Evolutionary conservation across 2,797 vertebrate genomes (phyloP).

Genomic region (Gymnodraco acuticeps): DNA sequence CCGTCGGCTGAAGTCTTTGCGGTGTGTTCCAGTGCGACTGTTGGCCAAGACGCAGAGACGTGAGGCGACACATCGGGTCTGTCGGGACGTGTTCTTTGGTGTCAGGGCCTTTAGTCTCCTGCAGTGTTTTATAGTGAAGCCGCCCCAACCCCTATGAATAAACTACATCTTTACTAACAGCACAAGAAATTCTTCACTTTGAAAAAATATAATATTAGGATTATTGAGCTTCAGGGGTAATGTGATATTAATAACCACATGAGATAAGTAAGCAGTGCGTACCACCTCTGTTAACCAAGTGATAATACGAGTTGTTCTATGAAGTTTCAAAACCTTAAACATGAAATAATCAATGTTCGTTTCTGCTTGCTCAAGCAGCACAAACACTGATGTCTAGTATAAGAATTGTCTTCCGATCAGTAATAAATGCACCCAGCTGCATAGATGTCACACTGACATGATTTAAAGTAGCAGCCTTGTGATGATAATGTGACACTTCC

Average conservation of each 20-base stretch:
- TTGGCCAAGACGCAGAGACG: no score
- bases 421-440: background rate
- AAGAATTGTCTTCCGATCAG: background rate
- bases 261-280: background rate
- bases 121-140: background rate
- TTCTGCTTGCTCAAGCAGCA: background rate
- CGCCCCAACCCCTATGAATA: background rate
- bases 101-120: background rate
- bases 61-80: no score
- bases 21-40: no score
- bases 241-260: no score
- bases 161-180: background rate
- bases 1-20: no score
- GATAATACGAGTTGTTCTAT: no score
- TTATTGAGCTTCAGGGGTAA: background rate
- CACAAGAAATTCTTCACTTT: background rate
- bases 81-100: no score
- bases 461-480: background rate
- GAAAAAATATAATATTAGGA: background rate
- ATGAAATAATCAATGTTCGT: background rate
- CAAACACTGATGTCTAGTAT: background rate
- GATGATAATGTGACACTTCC: background rate
- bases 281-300: background rate
- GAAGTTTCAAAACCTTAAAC: background rate
- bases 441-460: slow-evolving; percentile 11